phyloP scores from a whole-genome alignment of 1,140 invertebrate species.

The Heliconius hermathena region DNA sequence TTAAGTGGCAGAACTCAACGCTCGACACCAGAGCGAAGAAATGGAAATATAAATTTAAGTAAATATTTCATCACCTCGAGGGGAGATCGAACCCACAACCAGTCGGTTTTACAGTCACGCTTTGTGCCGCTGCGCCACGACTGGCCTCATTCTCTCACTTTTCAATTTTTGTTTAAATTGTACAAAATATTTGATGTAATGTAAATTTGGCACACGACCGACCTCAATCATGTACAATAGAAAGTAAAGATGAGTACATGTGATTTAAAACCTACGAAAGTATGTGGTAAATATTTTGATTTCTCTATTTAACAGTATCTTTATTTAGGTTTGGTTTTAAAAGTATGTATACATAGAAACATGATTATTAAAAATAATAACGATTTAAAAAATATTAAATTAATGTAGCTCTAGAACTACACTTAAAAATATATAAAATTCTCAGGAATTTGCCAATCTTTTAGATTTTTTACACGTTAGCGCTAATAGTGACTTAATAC shows the following conservation, averaged over 20 bases:
- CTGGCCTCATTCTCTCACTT: not conserved
- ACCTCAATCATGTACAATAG: not conserved
- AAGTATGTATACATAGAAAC: no score
- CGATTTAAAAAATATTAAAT: no score
- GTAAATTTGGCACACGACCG: not conserved
- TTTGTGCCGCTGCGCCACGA: no score
- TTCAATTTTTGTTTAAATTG: not conserved
- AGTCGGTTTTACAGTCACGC: no score
- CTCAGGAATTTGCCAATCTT: not conserved
- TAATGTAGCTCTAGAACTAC: no score
- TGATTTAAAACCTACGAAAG: not conserved
- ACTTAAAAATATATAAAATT: not conserved
- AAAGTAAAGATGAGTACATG: slow-evolving; percentile 7
- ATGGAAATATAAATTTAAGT: no score
- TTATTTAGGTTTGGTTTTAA: not conserved
- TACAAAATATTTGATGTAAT: not conserved
- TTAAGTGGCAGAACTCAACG: no score
- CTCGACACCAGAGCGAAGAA: no score
- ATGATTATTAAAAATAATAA: no score
- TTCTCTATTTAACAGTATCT: not conserved
- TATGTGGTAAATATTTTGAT: not conserved
- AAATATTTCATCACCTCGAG: no score
- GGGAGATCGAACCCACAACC: no score
- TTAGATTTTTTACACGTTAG: not conserved
- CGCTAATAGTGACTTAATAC: slow-evolving; percentile 52